Conservation (phyloP, 2,888 invertebrate species). For the Pollenia amentaria region DNA sequence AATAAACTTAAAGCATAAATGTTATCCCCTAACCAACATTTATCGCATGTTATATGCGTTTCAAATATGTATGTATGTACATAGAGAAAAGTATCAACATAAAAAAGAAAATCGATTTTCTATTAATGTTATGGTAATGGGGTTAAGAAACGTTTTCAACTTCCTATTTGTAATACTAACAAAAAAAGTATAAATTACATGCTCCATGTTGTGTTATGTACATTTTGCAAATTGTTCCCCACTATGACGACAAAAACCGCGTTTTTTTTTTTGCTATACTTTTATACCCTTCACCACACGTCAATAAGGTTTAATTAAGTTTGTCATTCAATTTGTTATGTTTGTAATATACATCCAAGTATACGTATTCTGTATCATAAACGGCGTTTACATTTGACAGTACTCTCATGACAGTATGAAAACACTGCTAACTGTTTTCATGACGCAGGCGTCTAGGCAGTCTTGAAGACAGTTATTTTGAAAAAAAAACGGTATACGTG, state of each 20-base stretch:
- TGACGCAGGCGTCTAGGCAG: no score
- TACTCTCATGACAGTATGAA: no score
- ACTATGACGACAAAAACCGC: conserved; percentile 6
- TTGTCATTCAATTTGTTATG: no score
- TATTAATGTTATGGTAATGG: conserved; percentile 44
- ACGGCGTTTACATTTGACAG: no score
- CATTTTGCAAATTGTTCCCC: conserved; percentile 18
- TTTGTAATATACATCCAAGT: no score
- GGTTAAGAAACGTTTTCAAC: conserved; percentile 50
- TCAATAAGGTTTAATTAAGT: no score
- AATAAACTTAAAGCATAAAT: no score
- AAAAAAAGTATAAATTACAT: conserved; percentile 6
- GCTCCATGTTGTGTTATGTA: conserved; percentile 9
- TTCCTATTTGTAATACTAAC: conserved; percentile 60
- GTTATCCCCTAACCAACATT: neutral
- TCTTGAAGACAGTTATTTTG: no score
- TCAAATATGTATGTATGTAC: conserved; percentile 15
- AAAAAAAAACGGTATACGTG: no score
- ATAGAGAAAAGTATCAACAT: conserved; percentile 13
- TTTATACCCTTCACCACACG: no score
- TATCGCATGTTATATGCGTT: neutral
- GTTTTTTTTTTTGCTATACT: neutral
- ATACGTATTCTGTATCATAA: no score
- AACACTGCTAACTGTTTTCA: no score
- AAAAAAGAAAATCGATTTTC: conserved; percentile 61